A percentile compares a stretch with the other conserved stretches of the same genome.
These are phyloP conservation scores for Piprites chloris DNA, from an alignment of 2,113 vertebrate genomes.

Conservation along the genomic window DNA sequence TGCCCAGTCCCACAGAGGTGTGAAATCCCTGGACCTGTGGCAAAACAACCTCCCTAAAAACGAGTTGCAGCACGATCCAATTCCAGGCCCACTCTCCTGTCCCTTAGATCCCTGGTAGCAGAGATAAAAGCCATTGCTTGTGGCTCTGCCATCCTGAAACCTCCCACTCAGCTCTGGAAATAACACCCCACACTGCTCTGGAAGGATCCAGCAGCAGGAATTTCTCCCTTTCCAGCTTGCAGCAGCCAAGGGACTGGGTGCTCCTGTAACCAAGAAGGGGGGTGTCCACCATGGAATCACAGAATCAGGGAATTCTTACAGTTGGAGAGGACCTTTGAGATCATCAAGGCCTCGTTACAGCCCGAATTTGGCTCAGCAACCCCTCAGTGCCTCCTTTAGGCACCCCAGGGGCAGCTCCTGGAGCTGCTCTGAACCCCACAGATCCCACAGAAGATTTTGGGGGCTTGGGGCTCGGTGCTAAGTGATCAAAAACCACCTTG, in stretches of 20 bases:
- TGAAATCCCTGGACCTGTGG: background rate
- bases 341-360: background rate
- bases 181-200: background rate
- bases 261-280: background rate
- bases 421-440: background rate
- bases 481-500: background rate
- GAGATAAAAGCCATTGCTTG: conserved; percentile 29
- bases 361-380: background rate
- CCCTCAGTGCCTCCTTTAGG: background rate
- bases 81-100: conserved; percentile 12
- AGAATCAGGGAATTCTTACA: background rate
- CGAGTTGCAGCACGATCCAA: conserved; percentile 25
- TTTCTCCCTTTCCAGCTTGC: background rate
- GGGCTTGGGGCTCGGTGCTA: background rate
- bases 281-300: background rate
- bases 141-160: background rate
- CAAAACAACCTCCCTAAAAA: conserved; percentile 34
- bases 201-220: background rate
- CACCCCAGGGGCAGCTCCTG: background rate
- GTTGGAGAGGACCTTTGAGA: background rate
- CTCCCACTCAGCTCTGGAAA: conserved; percentile 14
- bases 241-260: background rate
- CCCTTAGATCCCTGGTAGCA: conserved; percentile 35
- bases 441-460: background rate
- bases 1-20: background rate